Base-by-base conservation (phyloP, 2,888 invertebrate species). In the Elmis aenea region DNA sequence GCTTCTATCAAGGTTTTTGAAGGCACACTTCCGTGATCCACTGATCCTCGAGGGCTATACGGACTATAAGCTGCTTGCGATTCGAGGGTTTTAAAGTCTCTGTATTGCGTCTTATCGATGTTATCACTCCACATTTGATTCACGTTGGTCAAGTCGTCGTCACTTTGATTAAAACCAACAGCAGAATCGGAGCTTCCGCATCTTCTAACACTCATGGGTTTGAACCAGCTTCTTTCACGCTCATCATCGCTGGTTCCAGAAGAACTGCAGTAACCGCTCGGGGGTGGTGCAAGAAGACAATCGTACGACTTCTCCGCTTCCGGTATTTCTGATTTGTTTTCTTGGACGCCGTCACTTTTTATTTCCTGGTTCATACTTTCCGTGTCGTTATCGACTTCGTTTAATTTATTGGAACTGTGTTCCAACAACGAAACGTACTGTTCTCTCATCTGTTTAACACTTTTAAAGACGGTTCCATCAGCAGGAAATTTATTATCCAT, bases 1-100 rank as follows among this genome's bases (percentile, higher is more conserved):
- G 69, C 81, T 68, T 70, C 80, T 58, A 71, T 73, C 59, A 70
- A 70, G 61, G 71, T 81, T 36, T 55, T 60, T 34, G 67, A 66
- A 5, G 67, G 68, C 15, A 68, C 66, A 41, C 55, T 64, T 2
- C 54, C 53, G 35, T 65, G 66, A 43, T 66, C 66, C 9, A 66
- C 56, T 2, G 67, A 64, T n/a, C 61, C 59, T 30, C 64, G 45
- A 2, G 62, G 65, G 44, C 63, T 62, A 36, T 63, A 63, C 2
- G 64, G 63, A 31, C 50, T 55, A 18, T 37, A 38, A 8, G 42
- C 27, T n/a, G 18, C 21, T 16, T 38, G 28, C 3, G 13, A 8
- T 35, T 24, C 20, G 24, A 22, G 3, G 6, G 5, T 9, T 24
- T 11, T 9, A n/a, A 6, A 20, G 6, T 6, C n/a, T 6, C 6